Evolutionary conservation across 2,888 invertebrate genomes (phyloP).

Genomic region (Himalopsyche japonica): DNA sequence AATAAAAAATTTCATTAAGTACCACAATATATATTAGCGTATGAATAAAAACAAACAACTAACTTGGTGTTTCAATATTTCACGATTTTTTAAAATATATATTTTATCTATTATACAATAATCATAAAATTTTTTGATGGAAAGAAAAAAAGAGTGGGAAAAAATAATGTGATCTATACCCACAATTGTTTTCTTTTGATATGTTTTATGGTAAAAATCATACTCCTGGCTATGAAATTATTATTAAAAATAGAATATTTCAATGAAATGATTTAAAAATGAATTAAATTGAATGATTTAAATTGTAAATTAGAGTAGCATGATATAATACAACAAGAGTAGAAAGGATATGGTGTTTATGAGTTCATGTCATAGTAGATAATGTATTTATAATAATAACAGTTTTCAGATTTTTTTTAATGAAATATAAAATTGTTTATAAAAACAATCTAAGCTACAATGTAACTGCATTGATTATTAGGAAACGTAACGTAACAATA

Average conservation of each 20-base stretch:
- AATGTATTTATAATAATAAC: neutral
- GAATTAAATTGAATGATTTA: too few relatives aligned
- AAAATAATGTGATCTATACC: neutral
- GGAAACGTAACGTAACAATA: neutral
- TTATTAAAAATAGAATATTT: too few relatives aligned
- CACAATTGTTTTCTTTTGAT: neutral
- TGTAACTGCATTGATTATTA: neutral
- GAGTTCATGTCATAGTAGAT: neutral
- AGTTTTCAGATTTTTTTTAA: neutral
- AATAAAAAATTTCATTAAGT: neutral
- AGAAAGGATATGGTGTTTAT: neutral
- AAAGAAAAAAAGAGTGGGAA: neutral
- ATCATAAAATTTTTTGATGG: neutral
- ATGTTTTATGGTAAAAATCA: neutral
- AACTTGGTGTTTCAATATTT: conserved; percentile 30
- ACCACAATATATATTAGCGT: neutral
- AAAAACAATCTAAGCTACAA: neutral
- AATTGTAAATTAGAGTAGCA: neutral
- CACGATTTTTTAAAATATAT: neutral
- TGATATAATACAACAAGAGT: neutral
- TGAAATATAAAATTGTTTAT: neutral
- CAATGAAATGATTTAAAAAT: too few relatives aligned
- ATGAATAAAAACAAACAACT: conserved; percentile 20
- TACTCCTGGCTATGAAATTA: too few relatives aligned
- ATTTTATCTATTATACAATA: neutral